A percentile compares a stretch with the other conserved stretches of the same genome.
Conservation (phyloP, 2,888 invertebrate genomes). For the Cerceris rybyensis region DNA sequence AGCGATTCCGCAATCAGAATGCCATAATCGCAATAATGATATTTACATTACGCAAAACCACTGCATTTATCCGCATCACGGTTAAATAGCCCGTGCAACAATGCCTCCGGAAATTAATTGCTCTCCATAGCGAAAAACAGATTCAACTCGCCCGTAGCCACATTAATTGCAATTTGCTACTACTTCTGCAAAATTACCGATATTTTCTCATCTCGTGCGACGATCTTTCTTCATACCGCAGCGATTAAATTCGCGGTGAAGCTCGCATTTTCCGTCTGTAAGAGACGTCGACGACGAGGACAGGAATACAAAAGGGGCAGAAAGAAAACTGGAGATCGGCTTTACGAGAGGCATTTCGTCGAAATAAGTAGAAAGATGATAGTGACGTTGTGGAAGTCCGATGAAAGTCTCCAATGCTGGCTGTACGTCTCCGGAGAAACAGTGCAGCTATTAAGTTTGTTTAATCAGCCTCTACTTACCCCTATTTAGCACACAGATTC, state of each 20-base stretch:
- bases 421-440: no score
- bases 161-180: no score
- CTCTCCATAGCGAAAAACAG: not conserved
- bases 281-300: not conserved
- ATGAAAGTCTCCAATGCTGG: no score
- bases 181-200: no score
- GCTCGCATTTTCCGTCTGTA: no score
- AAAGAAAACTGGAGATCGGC: no score
- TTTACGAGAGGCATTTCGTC: not conserved
- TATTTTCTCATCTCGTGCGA: no score
- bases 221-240: no score
- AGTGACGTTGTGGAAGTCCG: not conserved
- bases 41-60: conserved; percentile 26
- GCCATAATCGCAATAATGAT: conserved; percentile 24
- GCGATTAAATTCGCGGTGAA: no score
- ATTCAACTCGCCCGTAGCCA: not conserved
- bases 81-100: not conserved
- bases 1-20: not conserved
- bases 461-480: conserved; percentile 34
- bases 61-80: not conserved
- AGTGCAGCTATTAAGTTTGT: conserved; percentile 9
- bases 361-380: not conserved
- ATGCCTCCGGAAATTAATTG: not conserved
- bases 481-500: conserved; percentile 28
- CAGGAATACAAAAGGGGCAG: not conserved